phyloP scores from a whole-genome alignment of 2,113 vertebrate species.

The Tetrax tetrax region DNA sequence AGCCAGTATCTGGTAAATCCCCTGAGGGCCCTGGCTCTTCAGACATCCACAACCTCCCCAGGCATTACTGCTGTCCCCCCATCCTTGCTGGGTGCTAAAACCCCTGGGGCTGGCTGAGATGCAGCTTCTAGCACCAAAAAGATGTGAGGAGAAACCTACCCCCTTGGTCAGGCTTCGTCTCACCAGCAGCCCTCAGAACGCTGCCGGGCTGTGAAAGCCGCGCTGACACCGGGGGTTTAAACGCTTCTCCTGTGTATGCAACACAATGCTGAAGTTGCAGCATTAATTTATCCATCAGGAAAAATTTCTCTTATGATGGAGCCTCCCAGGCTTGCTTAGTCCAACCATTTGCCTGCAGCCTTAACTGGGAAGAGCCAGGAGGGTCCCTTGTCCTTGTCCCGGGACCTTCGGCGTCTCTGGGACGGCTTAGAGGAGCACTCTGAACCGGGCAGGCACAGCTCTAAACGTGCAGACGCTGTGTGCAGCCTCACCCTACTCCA shows the following conservation, averaged over 20 bases:
- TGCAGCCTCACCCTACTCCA: background rate
- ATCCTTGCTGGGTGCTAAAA: background rate
- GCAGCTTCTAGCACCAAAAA: background rate
- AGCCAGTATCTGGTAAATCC: background rate
- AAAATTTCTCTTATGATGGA: background rate
- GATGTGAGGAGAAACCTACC: background rate
- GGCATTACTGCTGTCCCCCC: background rate
- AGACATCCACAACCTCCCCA: background rate
- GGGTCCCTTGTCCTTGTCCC: background rate
- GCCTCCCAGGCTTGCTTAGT: background rate
- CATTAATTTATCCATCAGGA: background rate
- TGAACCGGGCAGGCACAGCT: background rate
- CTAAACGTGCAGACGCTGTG: background rate
- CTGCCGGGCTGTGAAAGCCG: background rate
- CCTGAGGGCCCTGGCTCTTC: background rate
- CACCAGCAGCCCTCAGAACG: background rate
- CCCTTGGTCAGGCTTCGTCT: background rate
- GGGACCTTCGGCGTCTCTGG: background rate
- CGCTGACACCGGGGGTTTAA: background rate
- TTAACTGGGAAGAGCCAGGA: background rate
- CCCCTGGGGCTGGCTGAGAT: background rate
- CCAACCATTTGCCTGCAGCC: background rate
- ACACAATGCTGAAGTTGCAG: background rate
- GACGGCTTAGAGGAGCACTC: background rate
- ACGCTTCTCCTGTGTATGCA: fast-evolving